phyloP scores from a whole-genome alignment of 2,797 vertebrate species.

The Columba guinea region DNA sequence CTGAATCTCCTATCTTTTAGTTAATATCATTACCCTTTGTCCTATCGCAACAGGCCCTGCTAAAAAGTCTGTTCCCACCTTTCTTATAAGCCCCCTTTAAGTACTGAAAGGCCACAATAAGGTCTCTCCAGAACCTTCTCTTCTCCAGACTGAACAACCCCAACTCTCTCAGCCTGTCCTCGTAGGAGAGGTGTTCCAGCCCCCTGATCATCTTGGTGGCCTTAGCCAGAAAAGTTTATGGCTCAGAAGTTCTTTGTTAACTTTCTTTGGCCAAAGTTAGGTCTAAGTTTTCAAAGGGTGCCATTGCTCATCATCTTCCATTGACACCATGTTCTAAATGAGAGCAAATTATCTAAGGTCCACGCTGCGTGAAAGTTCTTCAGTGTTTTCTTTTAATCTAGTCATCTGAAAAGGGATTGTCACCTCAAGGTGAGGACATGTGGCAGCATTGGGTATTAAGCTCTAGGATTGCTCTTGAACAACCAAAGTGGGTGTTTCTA shows the following conservation, averaged over 20 bases:
- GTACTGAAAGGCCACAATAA: too few relatives aligned
- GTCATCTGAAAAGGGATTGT: neutral
- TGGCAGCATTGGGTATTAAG: neutral
- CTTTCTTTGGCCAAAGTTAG: neutral
- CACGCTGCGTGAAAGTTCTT: accelerated
- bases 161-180: too few relatives aligned
- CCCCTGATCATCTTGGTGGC: too few relatives aligned
- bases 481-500: neutral
- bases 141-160: too few relatives aligned
- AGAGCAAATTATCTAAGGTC: neutral
- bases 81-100: too few relatives aligned
- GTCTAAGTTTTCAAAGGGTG: neutral
- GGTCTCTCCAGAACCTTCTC: too few relatives aligned
- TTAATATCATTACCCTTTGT: too few relatives aligned
- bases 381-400: neutral
- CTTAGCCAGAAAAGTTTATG: neutral
- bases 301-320: accelerated
- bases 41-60: too few relatives aligned
- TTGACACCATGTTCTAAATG: neutral
- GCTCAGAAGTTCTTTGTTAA: neutral
- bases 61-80: too few relatives aligned
- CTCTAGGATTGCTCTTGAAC: neutral
- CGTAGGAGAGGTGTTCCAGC: too few relatives aligned
- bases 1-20: too few relatives aligned
- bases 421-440: neutral